Base-by-base conservation (phyloP, 1,140 invertebrate species). In the Lamellibrachia luymesi region DNA sequence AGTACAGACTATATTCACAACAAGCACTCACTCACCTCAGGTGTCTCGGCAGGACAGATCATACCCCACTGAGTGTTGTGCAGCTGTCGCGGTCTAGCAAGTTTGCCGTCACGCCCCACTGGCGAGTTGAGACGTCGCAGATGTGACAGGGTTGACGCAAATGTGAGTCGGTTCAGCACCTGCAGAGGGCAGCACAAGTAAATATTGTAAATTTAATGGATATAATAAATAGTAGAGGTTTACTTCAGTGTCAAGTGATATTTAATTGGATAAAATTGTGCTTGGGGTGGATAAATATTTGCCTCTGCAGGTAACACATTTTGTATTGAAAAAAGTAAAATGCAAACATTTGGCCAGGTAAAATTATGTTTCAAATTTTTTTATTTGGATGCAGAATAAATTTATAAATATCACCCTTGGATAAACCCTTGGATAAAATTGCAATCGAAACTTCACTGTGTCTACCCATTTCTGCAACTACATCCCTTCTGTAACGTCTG, bases 61-160 rank as follows among this genome's bases (percentile, higher is more conserved):
- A 99, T 99, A 93, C 99, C 99, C 99, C 99, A 99, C 22, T 99
- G 96, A 1, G 99, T 99, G 95, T 99, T 99, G 95, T 99, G 99
- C 93, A 99, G 97, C 96, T 99, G 99, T 95, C 99, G 97, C 91
- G 99, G 99, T 96, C 99, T 99, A 4, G 99, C 99, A 91, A 99
- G 96, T 97, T 99, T 99, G 93, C 99, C 99, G 96, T 99, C 99
- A 94, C 99, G 97, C 93, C 99, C 99, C 96, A 99, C 99, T 0
- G 99, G 99, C 6, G 99, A 99, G 96, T 99, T 99, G 1, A 99
- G 98, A 95, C 99, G 97, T 90, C 99, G 97, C 94, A 99, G 97
- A 97, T 99, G 99, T 51, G 99, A 99, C 92, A 99, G 97, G 0
- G 99, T 99, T 1, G 99, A 99, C 17, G 98, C 99, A 97, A 99